Base-by-base conservation (phyloP, 2,888 invertebrate genomes). In the Sthenelais limicola region DNA sequence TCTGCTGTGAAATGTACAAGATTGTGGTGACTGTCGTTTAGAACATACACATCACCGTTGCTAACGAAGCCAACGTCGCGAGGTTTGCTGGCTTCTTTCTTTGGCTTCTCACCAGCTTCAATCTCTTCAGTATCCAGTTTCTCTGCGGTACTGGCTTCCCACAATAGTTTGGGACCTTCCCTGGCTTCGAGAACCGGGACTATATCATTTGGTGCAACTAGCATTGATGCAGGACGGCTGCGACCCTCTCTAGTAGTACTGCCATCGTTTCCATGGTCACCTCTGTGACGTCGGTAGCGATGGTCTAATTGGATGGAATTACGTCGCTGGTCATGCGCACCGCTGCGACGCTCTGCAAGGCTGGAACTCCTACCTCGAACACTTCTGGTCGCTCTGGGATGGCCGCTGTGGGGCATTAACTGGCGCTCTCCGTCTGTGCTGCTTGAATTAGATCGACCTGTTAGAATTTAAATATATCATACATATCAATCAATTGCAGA, bases 21-120 rank as follows among this genome's bases (percentile, higher is more conserved):
- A 24, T 62, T 62, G 38, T 62, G 62, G 38, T 24, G 43, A 28
- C 43, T 35, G 24, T 62, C 62, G 24, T 62, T 62, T 26, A 62
- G 21, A 26, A 62, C 62, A 26, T 21, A 62, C n/a, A 62, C 38
- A 7, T 62, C 62, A 9, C 62, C 62, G 24, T 38, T 62, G 1
- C 38, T 35, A 33, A 62, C 38, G 38, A 62, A 62, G 18, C 62
- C 62, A 15, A 62, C 62, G 43, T 62, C 62, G 12, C 62, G 15
- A 1, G 62, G 62, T 21, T 24, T 21, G 38, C 62, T 62, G 7
- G 38, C 43, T 38, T 38, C 62, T 3, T 28, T 43, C n/a, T n/a
- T n/a, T n/a, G n/a, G n/a, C n/a, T n/a, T n/a, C n/a, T n/a, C n/a
- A n/a, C n/a, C n/a, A n/a, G n/a, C n/a, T n/a, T n/a, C n/a, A n/a